Evolutionary conservation across 1,140 invertebrate genomes (phyloP).

Genomic region (Diprion similis): DNA sequence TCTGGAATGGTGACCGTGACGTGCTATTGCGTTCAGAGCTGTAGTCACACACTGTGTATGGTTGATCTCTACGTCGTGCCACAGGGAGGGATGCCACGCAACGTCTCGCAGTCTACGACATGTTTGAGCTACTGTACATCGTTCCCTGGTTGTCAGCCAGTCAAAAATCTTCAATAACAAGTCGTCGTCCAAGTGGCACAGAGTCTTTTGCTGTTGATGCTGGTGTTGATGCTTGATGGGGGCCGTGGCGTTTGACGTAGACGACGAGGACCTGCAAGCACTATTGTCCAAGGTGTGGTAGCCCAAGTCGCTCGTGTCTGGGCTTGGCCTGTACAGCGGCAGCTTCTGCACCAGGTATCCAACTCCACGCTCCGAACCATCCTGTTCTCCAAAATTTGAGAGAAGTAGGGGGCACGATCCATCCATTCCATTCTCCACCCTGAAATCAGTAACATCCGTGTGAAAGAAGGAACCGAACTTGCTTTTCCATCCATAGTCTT

Average conservation of each 20-base stretch:
- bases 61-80: conserved; percentile 74
- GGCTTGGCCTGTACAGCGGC: conserved; percentile 41
- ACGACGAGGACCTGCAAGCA: conserved; percentile 44
- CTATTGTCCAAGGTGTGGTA: conserved; percentile 57
- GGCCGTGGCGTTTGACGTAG: conserved; percentile 33
- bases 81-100: conserved; percentile 81
- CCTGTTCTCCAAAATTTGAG: conserved; percentile 43
- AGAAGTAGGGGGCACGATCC: conserved; percentile 48
- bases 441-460: conserved; percentile 22
- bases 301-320: conserved; percentile 52
- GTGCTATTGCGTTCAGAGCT: conserved; percentile 63
- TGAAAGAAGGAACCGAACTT: too few relatives aligned
- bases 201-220: conserved; percentile 29
- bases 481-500: too few relatives aligned
- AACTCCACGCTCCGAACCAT: conserved; percentile 35
- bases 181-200: conserved; percentile 61
- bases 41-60: conserved; percentile 66
- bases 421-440: conserved; percentile 58
- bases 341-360: conserved; percentile 43
- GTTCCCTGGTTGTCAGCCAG: conserved; percentile 78
- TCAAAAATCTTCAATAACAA: conserved; percentile 71
- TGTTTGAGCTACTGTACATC: conserved; percentile 81
- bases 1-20: conserved; percentile 62
- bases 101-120: conserved; percentile 83
- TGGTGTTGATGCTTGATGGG: conserved; percentile 34